phyloP scores from a whole-genome alignment of 1,140 invertebrate genomes.

The Aphidius ervi region DNA sequence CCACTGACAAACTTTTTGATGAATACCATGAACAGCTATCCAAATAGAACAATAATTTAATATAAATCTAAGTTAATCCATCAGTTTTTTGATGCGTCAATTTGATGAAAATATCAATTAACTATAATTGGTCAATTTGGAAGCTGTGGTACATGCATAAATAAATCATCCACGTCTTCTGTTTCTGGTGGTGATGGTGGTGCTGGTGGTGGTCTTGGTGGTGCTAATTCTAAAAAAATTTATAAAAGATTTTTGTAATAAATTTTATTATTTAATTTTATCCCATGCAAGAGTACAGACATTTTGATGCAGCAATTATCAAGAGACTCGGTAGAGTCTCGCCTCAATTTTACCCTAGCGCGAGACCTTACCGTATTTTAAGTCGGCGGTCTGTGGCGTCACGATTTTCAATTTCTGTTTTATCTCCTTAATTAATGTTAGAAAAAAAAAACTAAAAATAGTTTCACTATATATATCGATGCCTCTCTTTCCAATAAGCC shows the following conservation, averaged over 20 bases:
- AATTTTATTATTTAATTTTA: background rate
- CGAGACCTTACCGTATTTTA: too few species aligned
- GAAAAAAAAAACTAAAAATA: too few species aligned
- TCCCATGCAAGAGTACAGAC: conserved; percentile 16
- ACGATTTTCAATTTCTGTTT: too few species aligned
- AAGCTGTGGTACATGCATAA: conserved; percentile 81
- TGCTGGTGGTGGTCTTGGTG: conserved; percentile 83
- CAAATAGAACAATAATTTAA: background rate
- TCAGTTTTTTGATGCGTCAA: background rate
- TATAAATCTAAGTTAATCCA: too few species aligned
- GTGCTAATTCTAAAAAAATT: conserved; percentile 62
- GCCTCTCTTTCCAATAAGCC: too few species aligned
- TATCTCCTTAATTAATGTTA: too few species aligned
- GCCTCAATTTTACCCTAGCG: too few species aligned
- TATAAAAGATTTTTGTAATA: conserved; percentile 20
- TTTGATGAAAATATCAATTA: conserved; percentile 25
- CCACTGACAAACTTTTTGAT: conserved; percentile 97
- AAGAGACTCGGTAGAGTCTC: too few species aligned
- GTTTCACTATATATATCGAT: too few species aligned
- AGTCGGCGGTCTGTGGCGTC: too few species aligned
- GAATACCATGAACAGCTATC: conserved; percentile 97
- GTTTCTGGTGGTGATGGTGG: conserved; percentile 86
- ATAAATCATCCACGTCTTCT: conserved; percentile 97
- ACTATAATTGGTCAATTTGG: conserved; percentile 97
- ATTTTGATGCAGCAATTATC: conserved; percentile 19